Conservation (phyloP, 2,113 vertebrate genomes). For the Balaeniceps rex region DNA sequence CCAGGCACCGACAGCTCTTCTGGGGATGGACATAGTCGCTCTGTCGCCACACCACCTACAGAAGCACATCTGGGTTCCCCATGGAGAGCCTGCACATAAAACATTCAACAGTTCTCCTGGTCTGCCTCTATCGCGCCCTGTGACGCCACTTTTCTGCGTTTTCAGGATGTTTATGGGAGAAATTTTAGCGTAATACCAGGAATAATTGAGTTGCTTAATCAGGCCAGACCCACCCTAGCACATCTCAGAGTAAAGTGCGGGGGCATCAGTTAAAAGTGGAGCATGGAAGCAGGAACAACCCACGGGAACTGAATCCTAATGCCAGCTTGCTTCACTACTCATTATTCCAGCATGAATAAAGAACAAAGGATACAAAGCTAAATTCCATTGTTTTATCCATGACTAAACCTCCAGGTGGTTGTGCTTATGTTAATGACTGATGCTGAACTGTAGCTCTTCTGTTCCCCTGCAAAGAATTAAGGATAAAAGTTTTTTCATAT, state of each 20-base stretch:
- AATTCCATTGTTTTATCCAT: conserved; percentile 43
- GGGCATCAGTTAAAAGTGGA: background rate
- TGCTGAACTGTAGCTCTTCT: conserved; percentile 41
- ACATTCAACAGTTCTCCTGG: background rate
- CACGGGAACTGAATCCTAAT: background rate
- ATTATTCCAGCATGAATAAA: background rate
- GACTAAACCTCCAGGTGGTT: conserved; percentile 50
- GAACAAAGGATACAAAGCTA: conserved; percentile 33
- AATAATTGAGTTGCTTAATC: background rate
- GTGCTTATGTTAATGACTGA: conserved; percentile 33
- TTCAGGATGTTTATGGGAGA: background rate
- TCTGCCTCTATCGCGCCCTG: background rate
- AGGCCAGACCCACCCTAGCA: background rate
- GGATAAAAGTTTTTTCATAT: conserved; percentile 7
- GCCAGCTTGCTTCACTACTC: background rate
- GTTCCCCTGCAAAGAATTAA: conserved; percentile 33
- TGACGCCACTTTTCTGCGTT: background rate
- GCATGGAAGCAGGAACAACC: background rate
- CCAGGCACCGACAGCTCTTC: background rate
- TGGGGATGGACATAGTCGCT: background rate
- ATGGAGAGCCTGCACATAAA: background rate
- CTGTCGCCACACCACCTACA: background rate
- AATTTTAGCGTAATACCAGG: background rate
- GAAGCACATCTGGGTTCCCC: background rate
- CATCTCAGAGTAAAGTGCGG: background rate